These are phyloP conservation scores for Chymomyza fuscimana DNA, from an alignment of 2,888 invertebrate genomes.

Conservation along the genomic window DNA sequence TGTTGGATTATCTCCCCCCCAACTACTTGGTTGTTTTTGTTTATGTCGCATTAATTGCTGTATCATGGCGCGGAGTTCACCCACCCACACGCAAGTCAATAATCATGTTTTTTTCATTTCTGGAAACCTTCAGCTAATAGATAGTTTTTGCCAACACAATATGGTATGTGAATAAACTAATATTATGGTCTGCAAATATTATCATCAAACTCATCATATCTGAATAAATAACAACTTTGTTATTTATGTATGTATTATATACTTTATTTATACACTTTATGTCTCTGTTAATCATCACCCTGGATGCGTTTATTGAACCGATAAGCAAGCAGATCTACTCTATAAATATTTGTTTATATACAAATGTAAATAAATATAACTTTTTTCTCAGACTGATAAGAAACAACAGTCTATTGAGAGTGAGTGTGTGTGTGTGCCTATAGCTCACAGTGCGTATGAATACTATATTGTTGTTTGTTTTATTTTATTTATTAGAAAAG, in stretches of 20 bases:
- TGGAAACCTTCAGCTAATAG: conserved; percentile 45
- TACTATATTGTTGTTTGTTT: background rate
- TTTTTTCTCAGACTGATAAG: conserved; percentile 2
- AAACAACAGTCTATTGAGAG: conserved; percentile 8
- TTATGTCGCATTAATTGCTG: conserved; percentile 2
- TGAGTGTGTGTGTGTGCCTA: no score
- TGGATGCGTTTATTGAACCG: conserved; percentile 53
- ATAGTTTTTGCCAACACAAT: conserved; percentile 22
- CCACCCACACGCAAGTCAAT: conserved; percentile 31
- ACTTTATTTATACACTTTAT: conserved; percentile 12
- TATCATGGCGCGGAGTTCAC: conserved; percentile 33
- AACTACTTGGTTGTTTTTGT: background rate
- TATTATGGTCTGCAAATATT: conserved; percentile 18
- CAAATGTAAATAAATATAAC: conserved; percentile 10
- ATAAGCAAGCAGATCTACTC: conserved; percentile 8
- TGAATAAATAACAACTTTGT: no score
- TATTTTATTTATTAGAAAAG: background rate
- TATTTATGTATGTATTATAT: conserved; percentile 12
- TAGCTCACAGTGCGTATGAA: background rate
- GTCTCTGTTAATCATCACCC: conserved; percentile 40
- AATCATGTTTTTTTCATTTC: no score
- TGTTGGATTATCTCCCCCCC: conserved; percentile 37
- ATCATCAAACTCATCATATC: background rate
- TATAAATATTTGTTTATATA: conserved; percentile 5
- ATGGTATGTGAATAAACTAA: conserved; percentile 17